Conservation (phyloP, 2,888 invertebrate species). For the Dryadula phaetusa region DNA sequence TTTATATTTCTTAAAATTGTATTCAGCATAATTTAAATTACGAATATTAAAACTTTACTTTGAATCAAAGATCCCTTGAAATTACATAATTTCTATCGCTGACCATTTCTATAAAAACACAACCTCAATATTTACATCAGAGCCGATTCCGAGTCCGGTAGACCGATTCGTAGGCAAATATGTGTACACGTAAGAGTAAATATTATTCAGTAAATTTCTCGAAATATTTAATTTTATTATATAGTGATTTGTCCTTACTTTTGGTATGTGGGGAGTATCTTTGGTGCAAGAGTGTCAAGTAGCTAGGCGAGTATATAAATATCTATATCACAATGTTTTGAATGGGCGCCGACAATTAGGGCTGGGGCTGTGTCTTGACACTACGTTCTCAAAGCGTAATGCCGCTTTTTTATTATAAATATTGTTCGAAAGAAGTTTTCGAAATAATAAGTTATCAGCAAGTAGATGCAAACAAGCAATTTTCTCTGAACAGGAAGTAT, state of each 20-base stretch:
- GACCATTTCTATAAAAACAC: slow-evolving; percentile 1
- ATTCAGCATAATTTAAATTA: too few relatives aligned
- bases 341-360: too few relatives aligned
- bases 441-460: not conserved
- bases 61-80: not conserved
- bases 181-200: not conserved
- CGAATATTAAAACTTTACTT: not conserved
- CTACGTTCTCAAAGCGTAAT: too few relatives aligned
- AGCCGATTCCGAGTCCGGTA: too few relatives aligned
- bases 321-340: not conserved
- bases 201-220: not conserved
- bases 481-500: not conserved
- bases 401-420: too few relatives aligned
- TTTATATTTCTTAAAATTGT: too few relatives aligned
- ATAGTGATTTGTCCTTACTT: not conserved
- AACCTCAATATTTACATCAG: not conserved
- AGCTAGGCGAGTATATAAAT: not conserved
- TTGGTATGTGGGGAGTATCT: too few relatives aligned
- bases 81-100: not conserved
- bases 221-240: not conserved
- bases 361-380: too few relatives aligned
- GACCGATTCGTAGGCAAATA: not conserved
- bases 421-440: not conserved
- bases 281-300: too few relatives aligned
- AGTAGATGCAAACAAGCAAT: not conserved